phyloP scores from a whole-genome alignment of 2,888 invertebrate genomes.

The Leptopterna dolabrata region DNA sequence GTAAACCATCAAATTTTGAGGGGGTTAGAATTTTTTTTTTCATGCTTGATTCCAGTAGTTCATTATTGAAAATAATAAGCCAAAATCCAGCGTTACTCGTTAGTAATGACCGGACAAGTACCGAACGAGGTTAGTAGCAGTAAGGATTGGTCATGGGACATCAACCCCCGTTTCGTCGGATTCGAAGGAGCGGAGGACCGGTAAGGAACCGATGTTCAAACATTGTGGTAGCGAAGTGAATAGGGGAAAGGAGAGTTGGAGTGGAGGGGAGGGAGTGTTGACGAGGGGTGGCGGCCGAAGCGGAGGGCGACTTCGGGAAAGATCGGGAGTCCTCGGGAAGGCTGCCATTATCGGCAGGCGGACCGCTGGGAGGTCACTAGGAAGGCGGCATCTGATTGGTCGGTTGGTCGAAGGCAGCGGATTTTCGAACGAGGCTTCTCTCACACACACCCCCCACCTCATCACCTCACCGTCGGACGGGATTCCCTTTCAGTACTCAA shows the following conservation, averaged over 20 bases:
- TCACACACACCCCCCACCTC: background rate
- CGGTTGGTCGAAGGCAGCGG: conserved; percentile 38
- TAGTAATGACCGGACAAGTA: too few species aligned
- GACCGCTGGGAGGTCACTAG: conserved; percentile 57
- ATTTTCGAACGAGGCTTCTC: conserved; percentile 21
- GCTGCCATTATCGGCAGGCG: conserved; percentile 63
- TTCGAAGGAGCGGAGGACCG: background rate
- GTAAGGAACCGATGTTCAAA: conserved; percentile 13
- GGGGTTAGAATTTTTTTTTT: too few species aligned
- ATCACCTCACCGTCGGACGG: background rate
- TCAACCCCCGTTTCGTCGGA: background rate
- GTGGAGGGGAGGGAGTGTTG: background rate
- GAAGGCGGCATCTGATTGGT: conserved; percentile 56
- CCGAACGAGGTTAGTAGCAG: too few species aligned
- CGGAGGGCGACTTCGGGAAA: conserved; percentile 57
- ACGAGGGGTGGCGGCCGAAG: background rate
- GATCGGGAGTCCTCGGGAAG: conserved; percentile 61
- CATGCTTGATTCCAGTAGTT: too few species aligned
- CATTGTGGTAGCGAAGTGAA: conserved; percentile 15
- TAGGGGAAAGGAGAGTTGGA: background rate
- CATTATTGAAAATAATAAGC: too few species aligned
- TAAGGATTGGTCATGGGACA: background rate
- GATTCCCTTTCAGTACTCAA: conserved; percentile 55
- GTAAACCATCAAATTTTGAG: too few species aligned
- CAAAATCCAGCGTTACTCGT: too few species aligned